Conservation (phyloP, 2,888 invertebrate genomes). For the Acleris emargana region DNA sequence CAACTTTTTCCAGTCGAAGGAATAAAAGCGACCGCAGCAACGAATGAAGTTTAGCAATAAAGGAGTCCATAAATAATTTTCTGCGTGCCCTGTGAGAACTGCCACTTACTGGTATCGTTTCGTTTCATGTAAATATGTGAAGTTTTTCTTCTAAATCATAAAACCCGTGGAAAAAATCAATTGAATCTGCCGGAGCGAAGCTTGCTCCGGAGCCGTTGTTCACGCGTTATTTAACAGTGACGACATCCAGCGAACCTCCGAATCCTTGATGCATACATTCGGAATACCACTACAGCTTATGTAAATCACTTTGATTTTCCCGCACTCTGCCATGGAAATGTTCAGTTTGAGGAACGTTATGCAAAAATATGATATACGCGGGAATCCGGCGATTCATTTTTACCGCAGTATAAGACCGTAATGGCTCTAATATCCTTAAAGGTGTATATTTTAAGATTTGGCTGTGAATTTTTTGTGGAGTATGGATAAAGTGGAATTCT, state of each 20-base stretch:
- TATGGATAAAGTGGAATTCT: not conserved
- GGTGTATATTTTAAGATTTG: conserved; percentile 15
- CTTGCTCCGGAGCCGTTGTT: conserved; percentile 44
- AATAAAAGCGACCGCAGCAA: conserved; percentile 81
- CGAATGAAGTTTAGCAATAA: conserved; percentile 83
- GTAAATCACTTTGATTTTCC: conserved; percentile 60
- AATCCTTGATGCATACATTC: conserved; percentile 55
- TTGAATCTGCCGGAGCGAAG: conserved; percentile 40
- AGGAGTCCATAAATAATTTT: conserved; percentile 80
- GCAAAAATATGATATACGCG: conserved; percentile 31
- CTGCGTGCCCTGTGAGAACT: conserved; percentile 71
- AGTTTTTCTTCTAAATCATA: conserved; percentile 48
- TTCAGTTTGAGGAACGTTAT: conserved; percentile 34
- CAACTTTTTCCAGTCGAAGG: conserved; percentile 80
- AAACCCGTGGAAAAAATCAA: conserved; percentile 43
- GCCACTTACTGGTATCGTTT: conserved; percentile 64
- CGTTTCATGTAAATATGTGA: conserved; percentile 60
- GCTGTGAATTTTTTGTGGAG: not conserved
- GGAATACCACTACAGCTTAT: conserved; percentile 51
- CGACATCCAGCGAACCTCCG: conserved; percentile 50
- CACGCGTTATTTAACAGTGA: conserved; percentile 64
- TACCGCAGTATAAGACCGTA: conserved; percentile 21
- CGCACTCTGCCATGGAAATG: conserved; percentile 28
- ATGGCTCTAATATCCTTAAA: conserved; percentile 18
- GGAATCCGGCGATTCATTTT: conserved; percentile 28